phyloP scores from a whole-genome alignment of 2,113 vertebrate species.

The Potamarius usumacintae region DNA sequence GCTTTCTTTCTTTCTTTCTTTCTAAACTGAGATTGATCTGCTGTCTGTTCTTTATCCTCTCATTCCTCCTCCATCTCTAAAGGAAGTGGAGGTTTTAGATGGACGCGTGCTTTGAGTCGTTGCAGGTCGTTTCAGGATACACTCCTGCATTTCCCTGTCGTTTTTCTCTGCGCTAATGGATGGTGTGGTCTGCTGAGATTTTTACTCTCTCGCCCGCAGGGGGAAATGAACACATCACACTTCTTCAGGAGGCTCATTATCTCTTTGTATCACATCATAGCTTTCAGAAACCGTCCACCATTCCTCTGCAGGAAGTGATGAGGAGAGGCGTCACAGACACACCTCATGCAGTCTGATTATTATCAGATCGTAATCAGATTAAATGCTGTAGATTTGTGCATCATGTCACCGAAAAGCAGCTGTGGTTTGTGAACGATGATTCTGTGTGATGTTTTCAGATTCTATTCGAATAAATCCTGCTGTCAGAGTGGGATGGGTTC shows the following conservation, averaged over 20 bases:
- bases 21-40: background rate
- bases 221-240: background rate
- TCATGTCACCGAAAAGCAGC: background rate
- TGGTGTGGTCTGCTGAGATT: background rate
- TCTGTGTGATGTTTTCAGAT: background rate
- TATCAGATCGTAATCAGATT: background rate
- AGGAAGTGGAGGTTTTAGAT: background rate
- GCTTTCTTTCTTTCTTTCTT: background rate
- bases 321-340: too few relatives aligned
- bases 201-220: background rate
- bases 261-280: background rate
- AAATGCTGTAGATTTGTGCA: background rate
- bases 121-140: background rate
- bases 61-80: background rate
- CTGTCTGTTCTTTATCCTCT: background rate
- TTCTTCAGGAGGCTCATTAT: constrained; percentile 16
- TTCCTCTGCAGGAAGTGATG: background rate
- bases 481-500: too few relatives aligned
- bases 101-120: background rate
- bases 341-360: background rate
- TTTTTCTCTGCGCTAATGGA: constrained; percentile 19
- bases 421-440: background rate
- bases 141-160: background rate
- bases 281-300: background rate
- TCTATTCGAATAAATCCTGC: background rate